Evolutionary conservation across 2,888 invertebrate genomes (phyloP), one percentile per base, ranked within the genome.

Genomic region (Argyresthia goedartella): DNA sequence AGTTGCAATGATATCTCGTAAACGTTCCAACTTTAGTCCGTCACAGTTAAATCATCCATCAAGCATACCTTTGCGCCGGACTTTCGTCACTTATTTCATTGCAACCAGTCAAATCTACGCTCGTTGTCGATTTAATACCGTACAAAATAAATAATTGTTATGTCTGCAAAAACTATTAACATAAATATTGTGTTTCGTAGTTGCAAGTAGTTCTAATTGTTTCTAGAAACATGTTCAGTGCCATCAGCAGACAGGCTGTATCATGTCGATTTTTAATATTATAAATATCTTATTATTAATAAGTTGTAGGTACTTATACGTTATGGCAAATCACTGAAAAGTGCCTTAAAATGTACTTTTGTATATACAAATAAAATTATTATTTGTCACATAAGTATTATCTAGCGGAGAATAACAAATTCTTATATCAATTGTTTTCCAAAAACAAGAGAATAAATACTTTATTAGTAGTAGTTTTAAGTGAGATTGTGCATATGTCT

Each of bases 401-500:
- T 73, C 25, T 25, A 73, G 68, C 53, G 63, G 66, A 72, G 69
- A 73, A 70, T 70, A 76, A 76, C 69, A 72, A 74, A 76, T 71
- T 78, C 73, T 73, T 74, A 69, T 64, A 60, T 59, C 59, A 75
- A 74, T 78, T 78, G 77, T 85, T 85, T 85, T 81, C 71, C 76
- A 78, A 84, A 85, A 85, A 79, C 79, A 81, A 76, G 70, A 73
- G 64, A 71, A 71, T 76, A 74, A 73, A 72, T 71, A 66, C 65
- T 62, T 63, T 51, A 46, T 50, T 35, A 49, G 41, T 52, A 35
- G 15, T 70, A 80, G 75, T 73, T 25, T 25, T 85, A 85, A 75
- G 85, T 69, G 81, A 85, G 85, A 86, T 84, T 81, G 84, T 84
- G 85, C 82, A 84, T 84, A 84, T 81, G 85, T 85, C 81, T 82